These are phyloP conservation scores for Apis laboriosa DNA, from an alignment of 1,140 invertebrate genomes.

Conservation along the genomic window DNA sequence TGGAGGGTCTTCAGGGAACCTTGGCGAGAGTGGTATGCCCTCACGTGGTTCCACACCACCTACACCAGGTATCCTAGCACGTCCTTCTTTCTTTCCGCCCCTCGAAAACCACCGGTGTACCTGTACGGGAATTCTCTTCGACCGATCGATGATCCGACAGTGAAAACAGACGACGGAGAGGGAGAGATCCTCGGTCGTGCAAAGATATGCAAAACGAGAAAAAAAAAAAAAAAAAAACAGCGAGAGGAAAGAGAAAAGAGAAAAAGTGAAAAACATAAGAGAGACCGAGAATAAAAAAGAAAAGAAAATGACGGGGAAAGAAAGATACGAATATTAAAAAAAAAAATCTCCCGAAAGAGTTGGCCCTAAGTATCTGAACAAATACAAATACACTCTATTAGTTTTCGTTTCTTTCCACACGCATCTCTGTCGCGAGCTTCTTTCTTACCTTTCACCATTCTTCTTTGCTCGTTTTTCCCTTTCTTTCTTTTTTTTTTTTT, in stretches of 20 bases:
- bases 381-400: constrained; percentile 26
- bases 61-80: constrained; percentile 91
- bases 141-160: constrained; percentile 45
- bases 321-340: background rate
- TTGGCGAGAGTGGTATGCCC: constrained; percentile 89
- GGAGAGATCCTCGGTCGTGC: constrained; percentile 40
- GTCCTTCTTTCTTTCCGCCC: constrained; percentile 80
- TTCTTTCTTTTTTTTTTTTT: background rate
- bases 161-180: constrained; percentile 48
- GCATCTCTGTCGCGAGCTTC: constrained; percentile 16
- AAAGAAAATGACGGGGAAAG: background rate
- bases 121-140: constrained; percentile 50
- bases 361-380: constrained; percentile 50
- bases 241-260: background rate
- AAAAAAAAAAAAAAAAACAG: background rate
- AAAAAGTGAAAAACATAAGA: background rate
- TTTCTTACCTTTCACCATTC: background rate
- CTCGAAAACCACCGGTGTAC: constrained; percentile 51
- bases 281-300: background rate
- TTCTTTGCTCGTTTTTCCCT: background rate
- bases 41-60: constrained; percentile 99
- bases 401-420: constrained; percentile 43
- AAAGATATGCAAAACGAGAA: background rate
- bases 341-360: background rate
- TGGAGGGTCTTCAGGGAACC: constrained; percentile 91